Conservation (phyloP, 2,888 invertebrate species). For the Dolichomitus sp. region DNA sequence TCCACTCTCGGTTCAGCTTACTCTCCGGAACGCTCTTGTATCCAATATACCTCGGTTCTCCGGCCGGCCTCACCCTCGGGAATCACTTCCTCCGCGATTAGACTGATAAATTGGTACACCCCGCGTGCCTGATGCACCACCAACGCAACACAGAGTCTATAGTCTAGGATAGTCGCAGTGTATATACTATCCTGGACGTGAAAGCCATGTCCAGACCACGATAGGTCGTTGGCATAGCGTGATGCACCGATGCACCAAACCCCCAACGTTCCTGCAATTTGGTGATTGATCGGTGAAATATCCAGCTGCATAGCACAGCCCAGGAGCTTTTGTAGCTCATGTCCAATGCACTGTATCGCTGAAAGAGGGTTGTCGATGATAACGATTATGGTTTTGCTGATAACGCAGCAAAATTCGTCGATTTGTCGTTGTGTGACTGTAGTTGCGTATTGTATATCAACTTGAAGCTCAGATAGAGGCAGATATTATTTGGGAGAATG, state of each 20-base stretch:
- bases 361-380: constrained; percentile 15
- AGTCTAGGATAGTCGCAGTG: constrained; percentile 10
- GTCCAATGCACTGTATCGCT: background rate
- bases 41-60: constrained; percentile 30
- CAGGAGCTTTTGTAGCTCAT: constrained; percentile 11
- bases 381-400: constrained; percentile 23
- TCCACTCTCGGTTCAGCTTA: constrained; percentile 28
- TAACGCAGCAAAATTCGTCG: background rate
- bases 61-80: constrained; percentile 62
- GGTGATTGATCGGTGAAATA: constrained; percentile 76
- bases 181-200: constrained; percentile 4
- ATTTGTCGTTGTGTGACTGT: background rate
- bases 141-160: background rate
- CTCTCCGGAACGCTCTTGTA: constrained; percentile 24
- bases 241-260: constrained; percentile 43
- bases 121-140: constrained; percentile 54
- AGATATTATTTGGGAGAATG: background rate
- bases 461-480: background rate
- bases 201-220: constrained; percentile 21
- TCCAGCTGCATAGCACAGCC: background rate
- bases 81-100: constrained; percentile 78
- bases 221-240: constrained; percentile 45
- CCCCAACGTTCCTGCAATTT: constrained; percentile 72
- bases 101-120: constrained; percentile 77
- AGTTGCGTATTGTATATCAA: background rate